Base-by-base conservation (phyloP, 2,888 invertebrate species). In the Molorchus minor region DNA sequence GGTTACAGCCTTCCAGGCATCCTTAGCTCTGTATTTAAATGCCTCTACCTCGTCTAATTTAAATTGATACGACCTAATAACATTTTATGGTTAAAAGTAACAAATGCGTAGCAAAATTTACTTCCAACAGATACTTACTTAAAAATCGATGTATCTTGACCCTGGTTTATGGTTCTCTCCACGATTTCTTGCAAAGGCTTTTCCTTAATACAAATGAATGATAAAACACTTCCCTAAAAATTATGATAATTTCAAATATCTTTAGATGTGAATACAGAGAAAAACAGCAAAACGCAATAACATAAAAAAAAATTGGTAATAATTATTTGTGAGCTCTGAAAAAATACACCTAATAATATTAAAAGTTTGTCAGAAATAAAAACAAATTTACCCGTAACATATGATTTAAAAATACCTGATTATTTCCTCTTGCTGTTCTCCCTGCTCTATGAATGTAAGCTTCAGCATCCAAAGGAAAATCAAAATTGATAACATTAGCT, bases 401-500 rank as follows among this genome's bases (percentile, higher is more conserved):
- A 29, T 10, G 1, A 16, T 1, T 30, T 30, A 19, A 3, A 8
- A 20, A 29, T 75, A 88, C 89, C 81, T 91, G 87, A 79, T 93
- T 92, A 66, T 88, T 92, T 5, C 94, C 95, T 62, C 95, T 83
- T 0, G 95, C 95, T 2, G 95, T 95, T 54, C 96, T 83, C 0
- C 76, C 99, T 0, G 97, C 98, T 73, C 99, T 85, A 79, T 99
- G 99, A 59, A 99, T 90, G 78, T 99, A 99, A 0, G 96, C 90
- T 73, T 88, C 91, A 0, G 92, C 87, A 76, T 93, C 92, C 7
- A 87, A 82, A 0, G 99, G 99, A 80, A 99, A 98, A 82, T 99
- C 99, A 82, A 98, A 99, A 82, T 99, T 99, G 58, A 99, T 90
- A 0, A 99, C 96, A 82, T 98, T 98, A 4, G 97, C 88, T 0